These are phyloP conservation scores for Morone chrysops DNA, from an alignment of 2,113 vertebrate species.

Conservation along the genomic window DNA sequence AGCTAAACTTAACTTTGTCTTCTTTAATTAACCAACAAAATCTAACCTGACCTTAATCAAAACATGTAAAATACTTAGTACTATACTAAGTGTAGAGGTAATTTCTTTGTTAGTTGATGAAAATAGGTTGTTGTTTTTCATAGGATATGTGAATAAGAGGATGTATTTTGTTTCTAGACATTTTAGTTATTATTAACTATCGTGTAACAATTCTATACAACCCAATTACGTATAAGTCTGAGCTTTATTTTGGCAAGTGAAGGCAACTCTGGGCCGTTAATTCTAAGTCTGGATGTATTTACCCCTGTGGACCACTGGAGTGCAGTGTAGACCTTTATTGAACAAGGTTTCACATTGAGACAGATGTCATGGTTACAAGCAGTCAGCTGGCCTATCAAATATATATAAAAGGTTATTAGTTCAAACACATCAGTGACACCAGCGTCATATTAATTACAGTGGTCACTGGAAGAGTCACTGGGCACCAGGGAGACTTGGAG, in stretches of 20 bases:
- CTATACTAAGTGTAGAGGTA: too few relatives aligned
- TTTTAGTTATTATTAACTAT: neutral
- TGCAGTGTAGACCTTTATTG: constrained; percentile 3
- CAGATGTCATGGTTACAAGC: too few relatives aligned
- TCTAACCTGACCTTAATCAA: neutral
- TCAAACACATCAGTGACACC: constrained; percentile 23
- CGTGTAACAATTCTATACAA: neutral
- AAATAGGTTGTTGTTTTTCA: neutral
- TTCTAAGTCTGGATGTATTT: neutral
- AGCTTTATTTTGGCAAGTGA: constrained; percentile 17
- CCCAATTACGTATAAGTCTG: neutral
- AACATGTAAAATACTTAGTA: too few relatives aligned
- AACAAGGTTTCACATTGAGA: neutral
- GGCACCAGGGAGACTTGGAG: constrained; percentile 35
- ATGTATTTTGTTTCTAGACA: neutral
- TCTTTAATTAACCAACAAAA: neutral
- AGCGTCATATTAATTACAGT: constrained; percentile 30
- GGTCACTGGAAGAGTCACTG: constrained; percentile 21
- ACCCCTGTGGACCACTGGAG: constrained; percentile 18
- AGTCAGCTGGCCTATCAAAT: constrained; percentile 8
- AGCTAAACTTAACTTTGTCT: too few relatives aligned
- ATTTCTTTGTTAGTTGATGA: too few relatives aligned
- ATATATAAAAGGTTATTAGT: constrained; percentile 37
- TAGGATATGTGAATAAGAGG: neutral
- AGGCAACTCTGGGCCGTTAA: constrained; percentile 10